phyloP scores from a whole-genome alignment of 2,797 vertebrate species.

The Pagetopsis macropterus region DNA sequence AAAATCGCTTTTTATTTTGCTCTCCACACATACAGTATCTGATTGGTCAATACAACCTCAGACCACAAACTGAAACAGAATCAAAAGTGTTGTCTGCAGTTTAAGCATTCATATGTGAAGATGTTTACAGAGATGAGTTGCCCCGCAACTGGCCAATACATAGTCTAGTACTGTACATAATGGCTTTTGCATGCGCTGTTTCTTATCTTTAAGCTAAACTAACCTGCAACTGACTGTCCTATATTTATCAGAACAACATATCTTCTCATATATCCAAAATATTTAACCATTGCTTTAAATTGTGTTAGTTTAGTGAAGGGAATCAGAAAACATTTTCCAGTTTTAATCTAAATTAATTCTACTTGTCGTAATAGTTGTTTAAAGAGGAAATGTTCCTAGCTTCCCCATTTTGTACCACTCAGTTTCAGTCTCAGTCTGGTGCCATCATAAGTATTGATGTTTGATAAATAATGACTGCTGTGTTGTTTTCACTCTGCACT shows the following conservation, averaged over 20 bases:
- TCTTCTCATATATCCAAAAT: not conserved
- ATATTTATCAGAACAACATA: not conserved
- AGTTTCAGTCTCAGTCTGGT: not conserved
- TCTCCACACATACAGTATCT: no score
- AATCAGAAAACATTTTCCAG: constrained; percentile 3
- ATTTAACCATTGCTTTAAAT: not conserved
- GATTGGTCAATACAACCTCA: no score
- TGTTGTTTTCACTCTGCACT: not conserved
- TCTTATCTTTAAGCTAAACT: not conserved
- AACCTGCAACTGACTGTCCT: not conserved
- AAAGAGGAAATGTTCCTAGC: not conserved
- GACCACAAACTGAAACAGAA: no score
- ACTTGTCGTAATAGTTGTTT: not conserved
- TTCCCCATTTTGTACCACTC: no score
- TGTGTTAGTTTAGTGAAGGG: not conserved
- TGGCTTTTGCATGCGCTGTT: no score
- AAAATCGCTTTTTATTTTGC: no score
- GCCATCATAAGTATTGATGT: not conserved
- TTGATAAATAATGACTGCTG: not conserved
- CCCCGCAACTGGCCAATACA: no score
- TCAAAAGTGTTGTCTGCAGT: no score
- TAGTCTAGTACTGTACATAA: no score
- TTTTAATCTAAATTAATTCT: not conserved
- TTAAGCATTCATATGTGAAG: no score
- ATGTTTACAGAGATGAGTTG: no score